These are phyloP conservation scores for Microplitis deprimator DNA, from an alignment of 2,888 invertebrate genomes.

Conservation along the genomic window DNA sequence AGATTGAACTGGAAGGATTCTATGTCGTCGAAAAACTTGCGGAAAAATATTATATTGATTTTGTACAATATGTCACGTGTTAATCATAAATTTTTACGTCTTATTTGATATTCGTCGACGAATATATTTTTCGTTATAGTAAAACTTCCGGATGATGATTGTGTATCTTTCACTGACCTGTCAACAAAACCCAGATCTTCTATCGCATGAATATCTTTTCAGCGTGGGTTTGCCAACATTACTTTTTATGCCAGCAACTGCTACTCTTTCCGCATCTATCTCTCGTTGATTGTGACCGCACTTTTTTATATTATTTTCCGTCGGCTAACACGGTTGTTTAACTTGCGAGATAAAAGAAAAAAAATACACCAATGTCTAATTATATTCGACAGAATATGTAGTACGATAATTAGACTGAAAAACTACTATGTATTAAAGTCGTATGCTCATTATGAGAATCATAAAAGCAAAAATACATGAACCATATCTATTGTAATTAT, in stretches of 20 bases:
- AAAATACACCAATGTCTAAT: neutral
- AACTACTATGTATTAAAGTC: neutral
- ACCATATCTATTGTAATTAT: too few relatives aligned
- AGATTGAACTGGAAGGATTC: neutral
- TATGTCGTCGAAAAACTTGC: neutral
- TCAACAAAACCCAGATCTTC: slow-evolving; percentile 17
- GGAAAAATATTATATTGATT: neutral
- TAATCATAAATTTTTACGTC: neutral
- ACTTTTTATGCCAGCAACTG: slow-evolving; percentile 11
- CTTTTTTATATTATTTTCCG: slow-evolving; percentile 54
- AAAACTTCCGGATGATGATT: slow-evolving; percentile 9
- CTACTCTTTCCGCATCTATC: slow-evolving; percentile 26
- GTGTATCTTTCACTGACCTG: slow-evolving; percentile 6
- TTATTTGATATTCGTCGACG: neutral
- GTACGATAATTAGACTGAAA: neutral
- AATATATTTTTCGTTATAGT: neutral
- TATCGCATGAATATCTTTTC: neutral
- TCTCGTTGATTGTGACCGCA: slow-evolving; percentile 59
- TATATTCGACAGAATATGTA: slow-evolving; percentile 25
- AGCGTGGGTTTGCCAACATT: slow-evolving; percentile 28
- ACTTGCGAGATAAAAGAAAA: slow-evolving; percentile 47
- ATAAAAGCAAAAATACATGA: neutral
- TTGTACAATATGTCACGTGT: neutral
- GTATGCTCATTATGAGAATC: neutral
- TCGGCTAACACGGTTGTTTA: slow-evolving; percentile 58